Conservation (phyloP, 2,888 invertebrate species). For the Tiliacea aurago region DNA sequence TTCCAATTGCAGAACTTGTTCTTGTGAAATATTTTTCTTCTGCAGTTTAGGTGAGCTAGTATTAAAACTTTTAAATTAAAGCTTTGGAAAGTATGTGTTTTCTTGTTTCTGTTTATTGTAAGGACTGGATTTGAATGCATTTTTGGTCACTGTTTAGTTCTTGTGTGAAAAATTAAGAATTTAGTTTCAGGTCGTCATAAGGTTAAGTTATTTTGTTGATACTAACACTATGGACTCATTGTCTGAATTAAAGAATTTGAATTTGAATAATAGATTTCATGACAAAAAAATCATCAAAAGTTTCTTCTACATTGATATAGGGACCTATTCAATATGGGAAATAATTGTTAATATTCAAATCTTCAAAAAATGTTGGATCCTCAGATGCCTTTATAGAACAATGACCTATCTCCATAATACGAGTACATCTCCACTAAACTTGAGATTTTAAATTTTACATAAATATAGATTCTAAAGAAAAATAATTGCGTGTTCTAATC, state of each 20-base stretch:
- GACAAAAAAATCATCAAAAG: no score
- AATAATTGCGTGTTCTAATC: slow-evolving; percentile 48
- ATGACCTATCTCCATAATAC: not conserved
- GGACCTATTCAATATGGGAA: no score
- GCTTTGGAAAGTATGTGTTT: slow-evolving; percentile 20
- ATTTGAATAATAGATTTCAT: no score
- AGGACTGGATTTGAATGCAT: not conserved
- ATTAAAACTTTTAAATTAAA: slow-evolving; percentile 59
- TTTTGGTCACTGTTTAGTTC: not conserved
- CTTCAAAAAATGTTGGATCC: no score
- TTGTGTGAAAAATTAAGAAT: no score
- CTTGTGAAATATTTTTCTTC: slow-evolving; percentile 60
- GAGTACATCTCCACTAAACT: not conserved
- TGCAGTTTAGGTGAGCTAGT: slow-evolving; percentile 40
- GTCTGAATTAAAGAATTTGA: no score
- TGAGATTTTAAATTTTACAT: not conserved
- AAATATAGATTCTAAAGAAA: slow-evolving; percentile 35
- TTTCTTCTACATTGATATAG: no score
- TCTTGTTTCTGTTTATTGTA: slow-evolving; percentile 20
- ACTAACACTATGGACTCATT: no score
- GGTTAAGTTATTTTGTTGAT: no score
- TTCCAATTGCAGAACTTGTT: slow-evolving; percentile 66
- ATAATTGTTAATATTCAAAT: no score
- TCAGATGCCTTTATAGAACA: no score
- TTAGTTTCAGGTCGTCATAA: no score